Evolutionary conservation across 2,888 invertebrate genomes (phyloP).

Genomic region (Chymomyza fuscimana): DNA sequence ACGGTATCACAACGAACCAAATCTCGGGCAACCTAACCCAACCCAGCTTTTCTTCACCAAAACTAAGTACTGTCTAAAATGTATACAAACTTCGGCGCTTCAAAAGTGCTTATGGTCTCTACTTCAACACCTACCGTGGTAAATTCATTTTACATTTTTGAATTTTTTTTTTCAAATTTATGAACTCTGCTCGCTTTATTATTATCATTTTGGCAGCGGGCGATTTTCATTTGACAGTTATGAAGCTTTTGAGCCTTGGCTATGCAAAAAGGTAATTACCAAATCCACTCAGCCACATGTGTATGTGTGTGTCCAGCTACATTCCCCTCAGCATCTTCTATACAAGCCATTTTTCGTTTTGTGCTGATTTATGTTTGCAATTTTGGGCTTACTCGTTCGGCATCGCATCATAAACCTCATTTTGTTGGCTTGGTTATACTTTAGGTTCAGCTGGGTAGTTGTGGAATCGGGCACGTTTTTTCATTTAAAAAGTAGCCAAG

Average conservation of each 20-base stretch:
- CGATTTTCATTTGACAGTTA: conserved; percentile 27
- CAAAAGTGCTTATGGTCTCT: background rate
- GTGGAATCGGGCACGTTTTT: conserved; percentile 22
- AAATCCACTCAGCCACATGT: conserved; percentile 3
- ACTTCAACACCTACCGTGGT: background rate
- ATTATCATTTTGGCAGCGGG: conserved; percentile 1
- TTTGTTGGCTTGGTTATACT: background rate
- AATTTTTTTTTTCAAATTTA: conserved; percentile 44
- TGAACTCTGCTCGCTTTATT: conserved; percentile 32
- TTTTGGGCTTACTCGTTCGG: conserved; percentile 2
- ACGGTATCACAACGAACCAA: too few relatives aligned
- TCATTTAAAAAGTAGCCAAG: conserved; percentile 28
- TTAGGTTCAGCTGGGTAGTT: background rate
- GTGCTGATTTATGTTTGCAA: conserved; percentile 20
- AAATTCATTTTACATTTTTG: background rate
- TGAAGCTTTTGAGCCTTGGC: conserved; percentile 14
- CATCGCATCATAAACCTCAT: conserved; percentile 5
- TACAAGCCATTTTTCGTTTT: conserved; percentile 1
- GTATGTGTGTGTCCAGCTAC: background rate
- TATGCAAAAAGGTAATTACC: conserved; percentile 2
- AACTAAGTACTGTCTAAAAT: background rate
- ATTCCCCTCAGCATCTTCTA: background rate
- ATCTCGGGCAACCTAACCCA: too few relatives aligned
- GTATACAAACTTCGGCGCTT: background rate
- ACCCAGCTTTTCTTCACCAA: background rate